Evolutionary conservation across 2,797 vertebrate genomes (phyloP), one percentile per base, ranked within the genome.

Genomic region (Muscicapa comitata): DNA sequence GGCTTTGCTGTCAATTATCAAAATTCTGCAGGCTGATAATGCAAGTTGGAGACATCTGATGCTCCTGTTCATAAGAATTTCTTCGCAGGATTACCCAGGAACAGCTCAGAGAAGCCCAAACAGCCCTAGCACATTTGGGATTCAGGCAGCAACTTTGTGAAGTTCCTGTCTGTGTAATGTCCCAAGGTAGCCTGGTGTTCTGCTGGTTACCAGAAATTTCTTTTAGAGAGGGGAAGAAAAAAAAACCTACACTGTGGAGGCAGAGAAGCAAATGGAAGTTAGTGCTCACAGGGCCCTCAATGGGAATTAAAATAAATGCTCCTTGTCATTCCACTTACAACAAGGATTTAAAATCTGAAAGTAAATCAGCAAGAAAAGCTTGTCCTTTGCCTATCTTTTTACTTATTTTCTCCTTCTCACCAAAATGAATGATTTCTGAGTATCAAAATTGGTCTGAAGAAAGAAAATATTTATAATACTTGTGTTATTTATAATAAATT

Each of bases 221-320:
- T 86, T 72, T 94, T 29, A 91, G 31, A 77, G 57, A 74, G 25
- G 13, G 47, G 26, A 67, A 58, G 18, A 10, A 65, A 85, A 57
- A 55, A 78, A 73, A 25, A 6, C 8, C 47, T n/a, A 12, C 51
- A 7, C 43, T 18, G 29, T 51, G 40, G 57, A 76, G 33, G 28
- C 28, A 61, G 59, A 77, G 53, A 86, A 71, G 55, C 26, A 89
- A 95, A 92, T 70, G 67, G 77, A 93, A 90, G 31, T 17, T 61
- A 75, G 43, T 62, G 65, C 51, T 82, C 33, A 58, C 20, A 78
- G 28, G 7, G 20, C 15, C 11, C 83, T 73, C 86, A 42, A 4
- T 33, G 77, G 66, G 80, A 78, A 81, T 81, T 81, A 79, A 95
- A 94, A 95, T 80, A 93, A 90, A 86, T 78, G 47, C 7, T 78